phyloP scores from a whole-genome alignment of 1,140 invertebrate species.

The Halyomorpha halys region DNA sequence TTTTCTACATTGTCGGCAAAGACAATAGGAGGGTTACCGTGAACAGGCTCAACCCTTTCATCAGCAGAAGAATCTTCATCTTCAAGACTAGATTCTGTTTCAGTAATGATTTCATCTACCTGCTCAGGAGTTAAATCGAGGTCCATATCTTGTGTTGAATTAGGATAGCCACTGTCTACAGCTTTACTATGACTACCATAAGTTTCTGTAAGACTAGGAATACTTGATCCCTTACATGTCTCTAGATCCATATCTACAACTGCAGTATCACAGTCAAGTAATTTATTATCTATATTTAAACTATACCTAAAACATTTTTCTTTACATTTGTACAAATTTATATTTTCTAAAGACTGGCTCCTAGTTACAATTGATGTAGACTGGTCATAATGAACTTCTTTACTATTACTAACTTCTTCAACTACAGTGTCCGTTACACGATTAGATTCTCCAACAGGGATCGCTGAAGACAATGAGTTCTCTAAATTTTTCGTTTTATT shows the following conservation, averaged over 20 bases:
- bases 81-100: constrained; percentile 29
- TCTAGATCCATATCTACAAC: neutral
- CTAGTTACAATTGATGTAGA: neutral
- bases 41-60: neutral
- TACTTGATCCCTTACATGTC: neutral
- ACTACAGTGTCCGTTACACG: neutral
- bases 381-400: neutral
- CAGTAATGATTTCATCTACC: constrained; percentile 31
- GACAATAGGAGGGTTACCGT: neutral
- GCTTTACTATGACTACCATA: constrained; percentile 27
- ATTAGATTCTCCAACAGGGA: neutral
- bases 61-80: constrained; percentile 24
- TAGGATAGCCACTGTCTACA: constrained; percentile 43
- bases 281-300: constrained; percentile 20
- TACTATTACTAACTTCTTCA: neutral
- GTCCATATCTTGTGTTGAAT: constrained; percentile 38
- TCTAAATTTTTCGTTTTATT: too few relatives aligned
- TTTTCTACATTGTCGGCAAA: constrained; percentile 38
- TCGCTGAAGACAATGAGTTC: neutral
- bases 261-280: constrained; percentile 18
- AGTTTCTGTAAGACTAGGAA: constrained; percentile 6
- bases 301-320: constrained; percentile 23
- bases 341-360: neutral
- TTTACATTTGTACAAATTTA: neutral
- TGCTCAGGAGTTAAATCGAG: constrained; percentile 33